phyloP scores from a whole-genome alignment of 2,113 vertebrate genomes.

The Oreochromis spilurus region DNA sequence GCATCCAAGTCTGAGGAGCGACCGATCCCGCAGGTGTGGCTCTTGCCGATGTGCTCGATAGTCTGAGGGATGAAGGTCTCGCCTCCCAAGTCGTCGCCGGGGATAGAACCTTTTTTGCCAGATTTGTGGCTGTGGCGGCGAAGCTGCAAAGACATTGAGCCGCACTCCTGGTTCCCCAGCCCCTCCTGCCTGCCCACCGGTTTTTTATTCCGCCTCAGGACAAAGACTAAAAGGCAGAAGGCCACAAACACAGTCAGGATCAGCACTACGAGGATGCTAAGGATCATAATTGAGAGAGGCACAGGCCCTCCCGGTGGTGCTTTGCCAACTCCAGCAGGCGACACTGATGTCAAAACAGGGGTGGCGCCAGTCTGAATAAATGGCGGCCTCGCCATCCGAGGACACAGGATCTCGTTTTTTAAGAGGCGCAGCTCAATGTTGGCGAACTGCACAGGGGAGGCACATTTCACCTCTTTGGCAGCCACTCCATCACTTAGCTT shows the following conservation, averaged over 20 bases:
- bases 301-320: constrained; percentile 91
- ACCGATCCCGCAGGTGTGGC: constrained; percentile 88
- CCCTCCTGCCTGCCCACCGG: constrained; percentile 87
- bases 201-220: constrained; percentile 93
- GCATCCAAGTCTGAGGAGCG: constrained; percentile 80
- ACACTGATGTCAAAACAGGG: constrained; percentile 78
- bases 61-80: constrained; percentile 96
- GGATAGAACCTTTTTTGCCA: constrained; percentile 77
- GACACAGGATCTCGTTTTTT: constrained; percentile 95
- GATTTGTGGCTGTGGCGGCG: constrained; percentile 86
- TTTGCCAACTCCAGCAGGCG: constrained; percentile 83
- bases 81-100: constrained; percentile 79
- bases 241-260: constrained; percentile 97
- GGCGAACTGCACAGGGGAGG: constrained; percentile 92
- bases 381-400: constrained; percentile 89
- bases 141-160: constrained; percentile 89
- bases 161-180: constrained; percentile 85
- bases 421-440: constrained; percentile 90
- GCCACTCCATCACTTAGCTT: constrained; percentile 88
- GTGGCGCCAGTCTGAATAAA: constrained; percentile 81
- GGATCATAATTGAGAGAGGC: constrained; percentile 93
- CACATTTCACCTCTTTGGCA: constrained; percentile 89
- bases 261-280: constrained; percentile 95
- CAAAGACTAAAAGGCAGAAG: constrained; percentile 95
- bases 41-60: constrained; percentile 97